Base-by-base conservation (phyloP, 2,888 invertebrate genomes). In the Subacronicta megacephala region DNA sequence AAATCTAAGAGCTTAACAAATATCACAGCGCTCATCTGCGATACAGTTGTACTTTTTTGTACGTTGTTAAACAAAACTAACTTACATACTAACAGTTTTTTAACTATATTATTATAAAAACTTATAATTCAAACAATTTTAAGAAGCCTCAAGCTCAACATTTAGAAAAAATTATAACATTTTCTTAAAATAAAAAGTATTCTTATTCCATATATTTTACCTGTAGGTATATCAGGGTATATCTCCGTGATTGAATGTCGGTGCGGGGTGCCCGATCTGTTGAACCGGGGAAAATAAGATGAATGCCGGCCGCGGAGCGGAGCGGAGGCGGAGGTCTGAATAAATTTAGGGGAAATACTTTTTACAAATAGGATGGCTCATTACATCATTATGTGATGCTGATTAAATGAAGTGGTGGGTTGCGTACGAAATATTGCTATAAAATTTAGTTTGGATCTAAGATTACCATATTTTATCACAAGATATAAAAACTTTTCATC, bases 251-350 rank as follows among this genome's bases (percentile, higher is more conserved):
- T 75, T 62, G 76, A 66, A 52, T 58, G 54, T 36, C 41, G 37
- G 20, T 17, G 15, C 16, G 35, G 42, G 18, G 7, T 35, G 35
- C 31, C 7, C 31, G 36, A 46, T 60, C 61, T 51, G 54, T 51
- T 56, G 38, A 71, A 60, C 62, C 63, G 59, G 40, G 46, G 40
- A 47, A 66, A 75, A 72, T 72, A 72, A 63, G 72, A 75, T 63
- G 60, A 75, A 72, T 72, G 53, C 62, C 47, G 47, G 26, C 47
- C 37, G 52, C 38, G 49, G 13, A 35, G 40, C 57, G n/a, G n/a
- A n/a, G n/a, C 47, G 47, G 26, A 44, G 38, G 52, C 38, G 49
- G 13, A 35, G 40, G 54, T 71, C 54, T 71, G 72, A 66, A 75
- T 71, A 71, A 65, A 66, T 71, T 74, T 49, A 29, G 33, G 29